A percentile compares a stretch with the other conserved stretches of the same genome.
Conservation (phyloP, 2,797 vertebrate species). For the Hafferia zeledoni region DNA sequence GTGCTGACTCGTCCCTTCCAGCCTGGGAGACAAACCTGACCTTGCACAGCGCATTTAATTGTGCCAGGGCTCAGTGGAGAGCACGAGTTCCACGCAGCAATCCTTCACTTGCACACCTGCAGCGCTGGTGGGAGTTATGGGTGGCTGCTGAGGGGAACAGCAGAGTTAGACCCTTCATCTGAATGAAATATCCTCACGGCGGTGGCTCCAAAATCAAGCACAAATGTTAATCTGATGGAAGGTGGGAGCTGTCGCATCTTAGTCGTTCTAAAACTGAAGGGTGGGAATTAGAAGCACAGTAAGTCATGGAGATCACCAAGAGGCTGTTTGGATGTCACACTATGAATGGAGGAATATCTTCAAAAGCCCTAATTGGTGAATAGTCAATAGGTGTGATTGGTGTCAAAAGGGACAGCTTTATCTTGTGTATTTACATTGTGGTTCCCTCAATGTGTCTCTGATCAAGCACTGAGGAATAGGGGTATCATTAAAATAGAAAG, state of each 20-base stretch:
- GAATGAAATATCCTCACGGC: not conserved
- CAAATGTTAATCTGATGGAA: constrained; percentile 10
- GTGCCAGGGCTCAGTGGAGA: constrained; percentile 39
- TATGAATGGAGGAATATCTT: not conserved
- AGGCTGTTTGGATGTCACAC: not conserved
- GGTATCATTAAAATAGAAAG: not conserved
- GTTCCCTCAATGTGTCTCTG: not conserved
- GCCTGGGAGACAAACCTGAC: constrained; percentile 26
- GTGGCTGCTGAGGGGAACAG: constrained; percentile 25
- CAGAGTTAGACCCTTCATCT: not conserved
- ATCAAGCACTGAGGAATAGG: not conserved
- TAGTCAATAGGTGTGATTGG: not conserved
- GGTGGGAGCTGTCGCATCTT: not conserved
- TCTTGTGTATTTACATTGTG: not conserved
- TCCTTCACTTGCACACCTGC: constrained; percentile 50
- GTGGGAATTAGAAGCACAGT: not conserved
- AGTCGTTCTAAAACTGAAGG: not conserved
- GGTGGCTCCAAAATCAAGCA: constrained; percentile 10
- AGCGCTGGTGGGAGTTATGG: not conserved
- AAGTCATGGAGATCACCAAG: not conserved
- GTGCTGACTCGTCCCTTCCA: constrained; percentile 13
- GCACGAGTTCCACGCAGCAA: constrained; percentile 22
- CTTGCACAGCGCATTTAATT: constrained; percentile 12
- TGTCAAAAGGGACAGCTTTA: not conserved
- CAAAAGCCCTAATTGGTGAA: not conserved